Evolutionary conservation across 2,888 invertebrate genomes (phyloP).

Genomic region (Cheilosia impressa): DNA sequence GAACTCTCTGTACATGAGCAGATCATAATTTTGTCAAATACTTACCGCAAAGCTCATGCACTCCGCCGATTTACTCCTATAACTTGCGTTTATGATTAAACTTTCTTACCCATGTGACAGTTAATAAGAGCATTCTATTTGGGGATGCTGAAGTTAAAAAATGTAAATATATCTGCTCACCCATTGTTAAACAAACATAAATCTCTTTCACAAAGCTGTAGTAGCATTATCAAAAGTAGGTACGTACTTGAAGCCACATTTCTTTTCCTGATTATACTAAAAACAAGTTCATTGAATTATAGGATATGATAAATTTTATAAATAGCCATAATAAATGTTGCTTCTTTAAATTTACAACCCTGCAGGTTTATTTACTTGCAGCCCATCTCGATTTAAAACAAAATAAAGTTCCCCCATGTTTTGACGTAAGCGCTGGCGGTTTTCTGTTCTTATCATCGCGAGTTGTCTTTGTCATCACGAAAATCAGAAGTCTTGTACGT

Average conservation of each 20-base stretch:
- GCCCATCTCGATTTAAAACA: neutral
- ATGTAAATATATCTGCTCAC: neutral
- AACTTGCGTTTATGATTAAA: too few relatives aligned
- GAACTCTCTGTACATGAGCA: too few relatives aligned
- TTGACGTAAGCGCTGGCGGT: conserved; percentile 27
- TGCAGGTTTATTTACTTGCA: conserved; percentile 1
- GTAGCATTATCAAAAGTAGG: neutral
- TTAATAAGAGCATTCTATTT: neutral
- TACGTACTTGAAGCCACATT: neutral
- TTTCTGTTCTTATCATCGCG: conserved; percentile 17
- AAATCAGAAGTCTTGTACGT: conserved; percentile 7
- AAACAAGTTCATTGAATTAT: conserved; percentile 18
- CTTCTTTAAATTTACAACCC: conserved; percentile 1
- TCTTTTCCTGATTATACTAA: neutral
- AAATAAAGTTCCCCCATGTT: neutral
- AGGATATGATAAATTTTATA: conserved; percentile 11
- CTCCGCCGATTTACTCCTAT: neutral
- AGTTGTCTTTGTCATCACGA: conserved; percentile 28
- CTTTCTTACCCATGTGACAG: conserved; percentile 16
- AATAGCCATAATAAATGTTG: neutral
- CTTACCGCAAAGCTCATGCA: neutral
- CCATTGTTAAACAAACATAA: neutral
- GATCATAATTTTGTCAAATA: neutral
- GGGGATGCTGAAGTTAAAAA: neutral
- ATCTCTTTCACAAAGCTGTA: neutral